phyloP scores from a whole-genome alignment of 2,113 vertebrate species.

The Callionymus lyra region DNA sequence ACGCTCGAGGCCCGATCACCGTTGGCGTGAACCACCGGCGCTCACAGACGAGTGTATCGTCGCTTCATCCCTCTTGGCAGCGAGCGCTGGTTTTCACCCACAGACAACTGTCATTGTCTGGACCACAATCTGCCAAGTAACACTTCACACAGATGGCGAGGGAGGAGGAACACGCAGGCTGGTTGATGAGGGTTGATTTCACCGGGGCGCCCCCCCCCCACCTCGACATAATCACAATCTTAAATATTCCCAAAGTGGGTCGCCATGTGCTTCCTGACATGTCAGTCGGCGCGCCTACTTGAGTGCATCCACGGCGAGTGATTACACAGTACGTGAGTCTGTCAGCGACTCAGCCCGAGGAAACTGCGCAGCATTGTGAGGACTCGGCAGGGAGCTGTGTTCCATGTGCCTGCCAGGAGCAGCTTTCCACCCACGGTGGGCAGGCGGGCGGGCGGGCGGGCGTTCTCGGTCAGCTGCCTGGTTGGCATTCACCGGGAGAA shows the following conservation, averaged over 20 bases:
- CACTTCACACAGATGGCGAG: constrained; percentile 54
- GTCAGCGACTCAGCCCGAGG: constrained; percentile 38
- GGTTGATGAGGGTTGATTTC: constrained; percentile 36
- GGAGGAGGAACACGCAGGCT: constrained; percentile 32
- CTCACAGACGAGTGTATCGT: no score
- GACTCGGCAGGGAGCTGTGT: constrained; percentile 54
- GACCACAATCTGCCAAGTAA: constrained; percentile 53
- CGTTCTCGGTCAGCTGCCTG: constrained; percentile 31
- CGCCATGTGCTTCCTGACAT: constrained; percentile 43
- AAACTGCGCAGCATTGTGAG: constrained; percentile 52
- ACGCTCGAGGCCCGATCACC: no score
- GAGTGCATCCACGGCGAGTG: constrained; percentile 18
- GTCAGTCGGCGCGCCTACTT: constrained; percentile 26
- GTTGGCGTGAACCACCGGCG: no score
- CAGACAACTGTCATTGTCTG: constrained; percentile 63
- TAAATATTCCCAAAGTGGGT: constrained; percentile 47
- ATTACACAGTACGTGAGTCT: constrained; percentile 22
- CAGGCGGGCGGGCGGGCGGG: constrained; percentile 31
- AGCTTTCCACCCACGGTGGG: constrained; percentile 66
- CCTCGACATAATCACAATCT: constrained; percentile 26
- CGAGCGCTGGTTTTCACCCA: constrained; percentile 48
- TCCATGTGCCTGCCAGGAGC: constrained; percentile 56
- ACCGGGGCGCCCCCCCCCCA: no score
- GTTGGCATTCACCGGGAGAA: constrained; percentile 50
- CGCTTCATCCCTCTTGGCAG: constrained; percentile 47